phyloP scores from a whole-genome alignment of 2,797 vertebrate genomes.

The Enteromius trimaculatus region DNA sequence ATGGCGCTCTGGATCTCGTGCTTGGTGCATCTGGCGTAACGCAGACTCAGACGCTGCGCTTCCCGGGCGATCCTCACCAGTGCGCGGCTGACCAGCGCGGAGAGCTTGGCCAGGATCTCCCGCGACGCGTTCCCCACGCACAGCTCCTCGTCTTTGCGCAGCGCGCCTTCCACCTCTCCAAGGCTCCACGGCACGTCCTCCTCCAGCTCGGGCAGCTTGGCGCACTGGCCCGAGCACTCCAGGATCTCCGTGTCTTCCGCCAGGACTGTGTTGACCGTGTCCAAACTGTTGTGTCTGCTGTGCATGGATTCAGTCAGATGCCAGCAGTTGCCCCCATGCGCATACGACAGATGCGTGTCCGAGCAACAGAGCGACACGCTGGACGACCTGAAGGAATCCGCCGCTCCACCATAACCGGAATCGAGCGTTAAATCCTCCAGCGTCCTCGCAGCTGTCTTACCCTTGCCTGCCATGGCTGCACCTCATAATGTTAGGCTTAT shows the following conservation, averaged over 20 bases:
- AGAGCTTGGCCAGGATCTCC: constrained; percentile 77
- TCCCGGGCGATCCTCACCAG: constrained; percentile 80
- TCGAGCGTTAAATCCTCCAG: constrained; percentile 88
- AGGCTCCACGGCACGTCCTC: constrained; percentile 81
- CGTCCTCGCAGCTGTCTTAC: constrained; percentile 90
- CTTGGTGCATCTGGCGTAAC: constrained; percentile 82
- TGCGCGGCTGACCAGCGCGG: constrained; percentile 76
- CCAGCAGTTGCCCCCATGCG: constrained; percentile 83
- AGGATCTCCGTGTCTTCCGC: constrained; percentile 81
- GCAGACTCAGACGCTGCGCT: constrained; percentile 82
- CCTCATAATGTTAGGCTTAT: constrained; percentile 89
- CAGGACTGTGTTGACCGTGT: constrained; percentile 87
- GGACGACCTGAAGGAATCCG: constrained; percentile 85
- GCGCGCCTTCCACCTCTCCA: constrained; percentile 79
- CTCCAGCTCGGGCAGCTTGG: constrained; percentile 83
- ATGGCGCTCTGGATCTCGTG: constrained; percentile 83
- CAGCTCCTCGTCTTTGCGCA: constrained; percentile 76
- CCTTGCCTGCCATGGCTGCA: constrained; percentile 94
- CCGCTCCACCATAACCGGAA: constrained; percentile 87
- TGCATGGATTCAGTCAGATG: constrained; percentile 85
- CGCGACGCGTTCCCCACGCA: constrained; percentile 68
- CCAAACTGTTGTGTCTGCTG: constrained; percentile 97
- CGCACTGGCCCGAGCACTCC: constrained; percentile 80
- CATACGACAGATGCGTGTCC: constrained; percentile 79
- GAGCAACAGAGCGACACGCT: constrained; percentile 85